Base-by-base conservation (phyloP, 2,113 vertebrate genomes). In the Pyrgilauda ruficollis region DNA sequence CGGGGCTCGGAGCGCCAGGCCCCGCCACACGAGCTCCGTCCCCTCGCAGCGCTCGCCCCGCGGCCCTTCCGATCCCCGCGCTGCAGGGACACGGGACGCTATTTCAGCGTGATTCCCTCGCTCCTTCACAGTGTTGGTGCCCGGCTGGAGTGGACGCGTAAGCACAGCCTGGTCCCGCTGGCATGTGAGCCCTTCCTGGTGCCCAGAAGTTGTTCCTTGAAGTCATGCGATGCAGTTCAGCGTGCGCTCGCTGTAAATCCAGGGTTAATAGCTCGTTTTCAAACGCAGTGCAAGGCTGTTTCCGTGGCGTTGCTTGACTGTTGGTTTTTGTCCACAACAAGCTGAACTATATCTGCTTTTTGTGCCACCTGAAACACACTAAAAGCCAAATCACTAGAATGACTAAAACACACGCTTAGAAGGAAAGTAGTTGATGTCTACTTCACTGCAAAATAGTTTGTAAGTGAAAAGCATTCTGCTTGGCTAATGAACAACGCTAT, bases 101-200 rank as follows among this genome's bases (percentile, higher is more conserved):
- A 0, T 7, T 10, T 1, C 27, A 0, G 4, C 3, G 46, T 1
- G 10, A 6, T 37, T 19, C 23, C 1, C 18, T n/a, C 37, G 18
- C 33, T 20, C 23, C 16, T 5, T 2, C 2, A 0, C 28, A 1
- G 4, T 3, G 17, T 2, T 10, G 31, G 44, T 43, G 72, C 37
- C 63, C 6, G 70, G 27, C 39, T 10, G 53, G 10, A 50, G 52
- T 0, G 41, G 18, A 4, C 4, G 22, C 11, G 13, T 14, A 10
- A 33, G 27, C 6, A 2, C 9, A 6, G n/a, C 11, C n/a, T 9
- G 15, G 2, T 37, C 18, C 17, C 1, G 0, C 31, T n/a, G 17
- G 15, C 1, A 0, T 6, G 7, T 2, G 5, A 26, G 13, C 5
- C 5, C 7, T 13, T 5, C 0, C 4, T 19, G 20, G 19, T 10